Percentiles rank a stretch among this genome's conserved stretches.
phyloP scores from a whole-genome alignment of 2,888 invertebrate genomes.

The Noctua janthina region DNA sequence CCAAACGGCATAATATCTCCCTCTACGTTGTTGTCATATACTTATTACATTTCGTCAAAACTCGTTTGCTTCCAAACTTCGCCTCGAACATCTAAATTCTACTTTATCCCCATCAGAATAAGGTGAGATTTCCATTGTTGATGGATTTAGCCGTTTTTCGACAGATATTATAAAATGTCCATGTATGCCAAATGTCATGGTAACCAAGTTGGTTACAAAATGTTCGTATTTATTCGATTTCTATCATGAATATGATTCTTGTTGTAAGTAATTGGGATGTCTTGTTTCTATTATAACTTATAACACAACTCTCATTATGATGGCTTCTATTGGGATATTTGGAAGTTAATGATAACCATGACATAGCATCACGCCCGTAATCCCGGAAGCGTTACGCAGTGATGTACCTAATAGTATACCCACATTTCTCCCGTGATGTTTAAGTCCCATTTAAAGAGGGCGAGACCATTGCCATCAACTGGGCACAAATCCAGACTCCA shows the following conservation, averaged over 20 bases:
- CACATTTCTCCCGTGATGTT: background rate
- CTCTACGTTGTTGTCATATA: constrained; percentile 15
- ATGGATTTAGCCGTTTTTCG: constrained; percentile 55
- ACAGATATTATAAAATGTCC: constrained; percentile 53
- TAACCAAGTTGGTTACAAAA: constrained; percentile 59
- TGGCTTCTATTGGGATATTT: background rate
- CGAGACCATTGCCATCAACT: background rate
- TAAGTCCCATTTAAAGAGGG: background rate
- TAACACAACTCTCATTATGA: background rate
- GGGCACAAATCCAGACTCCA: background rate
- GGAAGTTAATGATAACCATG: background rate
- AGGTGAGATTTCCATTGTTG: constrained; percentile 47
- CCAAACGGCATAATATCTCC: constrained; percentile 26
- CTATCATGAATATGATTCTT: constrained; percentile 37
- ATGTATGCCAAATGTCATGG: constrained; percentile 67
- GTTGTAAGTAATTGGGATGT: constrained; percentile 42
- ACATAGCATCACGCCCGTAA: background rate
- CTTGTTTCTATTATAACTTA: constrained; percentile 7
- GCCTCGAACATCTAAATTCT: constrained; percentile 14
- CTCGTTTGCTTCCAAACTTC: constrained; percentile 46
- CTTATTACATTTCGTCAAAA: constrained; percentile 50
- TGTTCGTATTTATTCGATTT: constrained; percentile 45
- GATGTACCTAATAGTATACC: no score
- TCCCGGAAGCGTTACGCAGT: background rate
- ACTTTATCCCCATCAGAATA: constrained; percentile 41